Evolutionary conservation across 1,140 invertebrate genomes (phyloP), one percentile per base, ranked within the genome.

Genomic region (Goniozus legneri): DNA sequence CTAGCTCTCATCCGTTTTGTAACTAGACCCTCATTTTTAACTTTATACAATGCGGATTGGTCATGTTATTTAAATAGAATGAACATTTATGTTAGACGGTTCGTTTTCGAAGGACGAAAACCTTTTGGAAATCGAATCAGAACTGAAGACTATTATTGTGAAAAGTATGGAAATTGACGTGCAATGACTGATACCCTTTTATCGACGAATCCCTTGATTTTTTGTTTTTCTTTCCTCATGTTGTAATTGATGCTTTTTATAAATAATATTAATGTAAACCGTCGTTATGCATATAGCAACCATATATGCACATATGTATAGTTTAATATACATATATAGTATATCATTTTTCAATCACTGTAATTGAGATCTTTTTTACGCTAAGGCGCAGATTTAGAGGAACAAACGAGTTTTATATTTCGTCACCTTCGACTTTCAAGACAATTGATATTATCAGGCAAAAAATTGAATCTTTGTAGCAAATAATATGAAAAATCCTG

Each of bases 401-500:
- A 8, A 35, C 13, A 35, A 35, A 8, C 16, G 34, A 35, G 1
- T 27, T 27, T 27, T 6, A 27, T 6, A 27, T 6, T 10, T 27
- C 10, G 4, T 27, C 10, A 4, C 24, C 10, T 27, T 27, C 10
- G 10, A 27, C 10, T n/a, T n/a, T 10, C 10, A 27, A 27, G 10
- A 10, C 10, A 27, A 27, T 27, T 27, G 10, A 27, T 27, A 10
- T 27, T 27, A 27, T 27, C 24, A 6, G 10, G 24, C 24, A 27
- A 6, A 27, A 27, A 4, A 27, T 27, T 27, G 10, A 27, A 27
- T 6, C 10, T 27, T 6, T 27, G 44, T 44, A 52, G 45, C 52
- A 56, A 58, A 47, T 58, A 57, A 40, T 33, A 24, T 42, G 27
- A 57, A 62, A 62, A 62, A 62, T 60, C 60, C 62, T 65, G 60